phyloP scores from a whole-genome alignment of 2,888 invertebrate genomes.

The Orthosia gracilis region DNA sequence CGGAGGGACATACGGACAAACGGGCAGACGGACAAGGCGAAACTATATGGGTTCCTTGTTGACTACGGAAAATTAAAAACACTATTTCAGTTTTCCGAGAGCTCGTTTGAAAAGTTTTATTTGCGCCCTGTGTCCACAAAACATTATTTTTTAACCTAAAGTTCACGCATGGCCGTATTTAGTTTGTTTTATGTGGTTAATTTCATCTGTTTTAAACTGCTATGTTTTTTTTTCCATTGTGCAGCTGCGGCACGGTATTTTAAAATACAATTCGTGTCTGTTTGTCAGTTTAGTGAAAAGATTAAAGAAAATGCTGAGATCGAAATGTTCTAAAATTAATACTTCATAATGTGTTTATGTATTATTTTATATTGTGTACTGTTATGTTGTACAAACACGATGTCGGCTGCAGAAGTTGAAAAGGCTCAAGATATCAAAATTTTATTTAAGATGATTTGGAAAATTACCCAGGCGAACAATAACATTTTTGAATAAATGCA shows the following conservation, averaged over 20 bases:
- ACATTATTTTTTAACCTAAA: slow-evolving; percentile 36
- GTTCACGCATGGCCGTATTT: background rate
- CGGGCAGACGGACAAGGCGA: no score
- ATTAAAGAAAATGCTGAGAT: slow-evolving; percentile 8
- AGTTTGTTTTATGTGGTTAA: slow-evolving; percentile 30
- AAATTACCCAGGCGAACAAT: slow-evolving; percentile 18
- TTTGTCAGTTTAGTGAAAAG: background rate
- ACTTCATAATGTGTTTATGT: slow-evolving; percentile 1
- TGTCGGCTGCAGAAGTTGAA: slow-evolving; percentile 14
- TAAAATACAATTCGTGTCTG: slow-evolving; percentile 2
- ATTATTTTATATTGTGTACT: slow-evolving; percentile 11
- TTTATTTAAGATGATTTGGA: background rate
- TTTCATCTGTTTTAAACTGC: slow-evolving; percentile 34
- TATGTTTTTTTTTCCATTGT: slow-evolving; percentile 1
- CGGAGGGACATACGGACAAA: no score
- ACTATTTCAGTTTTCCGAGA: slow-evolving; percentile 5
- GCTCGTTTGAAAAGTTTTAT: slow-evolving; percentile 25
- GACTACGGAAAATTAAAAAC: background rate
- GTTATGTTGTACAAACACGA: background rate
- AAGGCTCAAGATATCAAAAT: background rate
- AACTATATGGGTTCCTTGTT: no score
- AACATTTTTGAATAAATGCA: background rate
- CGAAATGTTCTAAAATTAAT: slow-evolving; percentile 17
- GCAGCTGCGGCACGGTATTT: background rate
- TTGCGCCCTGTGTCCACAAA: slow-evolving; percentile 17